Evolutionary conservation across 2,113 vertebrate species (phyloP).

Genomic region (Glaucidium brasilianum): DNA sequence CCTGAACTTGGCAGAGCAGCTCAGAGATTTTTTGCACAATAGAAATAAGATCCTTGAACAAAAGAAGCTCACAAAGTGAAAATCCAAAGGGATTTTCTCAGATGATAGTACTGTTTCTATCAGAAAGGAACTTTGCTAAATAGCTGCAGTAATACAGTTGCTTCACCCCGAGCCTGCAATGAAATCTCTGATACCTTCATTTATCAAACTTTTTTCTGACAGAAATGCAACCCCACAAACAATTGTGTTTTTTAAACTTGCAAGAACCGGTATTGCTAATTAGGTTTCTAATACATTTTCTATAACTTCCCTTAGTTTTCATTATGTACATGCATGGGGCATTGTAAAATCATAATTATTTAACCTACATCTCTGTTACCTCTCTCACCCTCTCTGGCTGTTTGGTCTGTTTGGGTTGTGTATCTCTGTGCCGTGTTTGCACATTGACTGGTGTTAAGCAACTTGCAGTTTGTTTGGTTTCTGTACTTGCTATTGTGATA

Average conservation of each 20-base stretch:
- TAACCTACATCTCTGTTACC: background rate
- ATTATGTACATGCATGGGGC: background rate
- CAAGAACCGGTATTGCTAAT: background rate
- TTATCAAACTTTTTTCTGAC: background rate
- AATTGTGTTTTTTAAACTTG: background rate
- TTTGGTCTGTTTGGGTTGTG: background rate
- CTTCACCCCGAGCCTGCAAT: background rate
- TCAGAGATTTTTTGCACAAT: background rate
- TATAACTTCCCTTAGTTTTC: background rate
- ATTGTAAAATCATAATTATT: background rate
- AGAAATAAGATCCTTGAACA: background rate
- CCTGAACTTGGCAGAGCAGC: background rate
- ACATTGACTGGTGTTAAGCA: background rate
- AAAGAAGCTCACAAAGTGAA: background rate
- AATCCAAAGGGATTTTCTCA: background rate
- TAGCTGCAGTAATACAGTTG: background rate
- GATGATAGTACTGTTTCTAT: background rate
- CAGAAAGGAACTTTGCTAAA: background rate
- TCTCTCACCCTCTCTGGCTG: background rate
- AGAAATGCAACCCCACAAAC: background rate
- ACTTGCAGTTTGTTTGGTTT: background rate
- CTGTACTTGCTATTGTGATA: background rate
- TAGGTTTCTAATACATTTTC: background rate
- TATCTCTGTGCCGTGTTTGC: background rate
- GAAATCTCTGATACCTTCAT: background rate